Conservation (phyloP, 2,888 invertebrate genomes). For the Muscina levida region DNA sequence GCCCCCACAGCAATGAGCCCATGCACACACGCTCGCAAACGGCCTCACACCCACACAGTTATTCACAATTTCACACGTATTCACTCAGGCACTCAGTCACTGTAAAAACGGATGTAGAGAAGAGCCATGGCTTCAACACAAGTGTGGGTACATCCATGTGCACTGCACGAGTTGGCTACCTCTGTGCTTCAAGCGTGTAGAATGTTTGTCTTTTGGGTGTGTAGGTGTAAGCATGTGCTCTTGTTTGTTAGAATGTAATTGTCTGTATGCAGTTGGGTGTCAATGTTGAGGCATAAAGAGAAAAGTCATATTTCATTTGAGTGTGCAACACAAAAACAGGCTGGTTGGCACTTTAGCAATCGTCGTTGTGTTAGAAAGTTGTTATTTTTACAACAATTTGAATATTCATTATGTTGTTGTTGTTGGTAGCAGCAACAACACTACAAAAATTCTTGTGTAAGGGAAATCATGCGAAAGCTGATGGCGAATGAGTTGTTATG, state of each 20-base stretch:
- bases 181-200: too few relatives aligned
- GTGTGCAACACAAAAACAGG: slow-evolving; percentile 28
- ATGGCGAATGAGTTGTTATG: neutral
- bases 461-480: neutral
- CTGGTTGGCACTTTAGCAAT: slow-evolving; percentile 41
- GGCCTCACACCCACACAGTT: neutral
- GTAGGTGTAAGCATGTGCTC: too few relatives aligned
- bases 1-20: neutral
- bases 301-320: slow-evolving; percentile 47
- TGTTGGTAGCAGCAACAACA: neutral
- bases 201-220: too few relatives aligned
- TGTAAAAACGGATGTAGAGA: slow-evolving; percentile 43
- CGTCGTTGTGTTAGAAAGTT: slow-evolving; percentile 35
- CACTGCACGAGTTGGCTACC: too few relatives aligned
- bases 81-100: slow-evolving; percentile 2
- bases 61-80: neutral
- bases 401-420: neutral
- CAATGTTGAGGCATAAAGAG: neutral
- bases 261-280: neutral
- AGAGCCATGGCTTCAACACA: slow-evolving; percentile 43
- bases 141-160: slow-evolving; percentile 19
- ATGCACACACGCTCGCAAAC: neutral
- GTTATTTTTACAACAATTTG: slow-evolving; percentile 3
- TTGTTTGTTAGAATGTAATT: too few relatives aligned
- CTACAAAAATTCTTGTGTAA: neutral